Evolutionary conservation across 1,140 invertebrate species (phyloP).

Genomic region (Hylaeus anthracinus): DNA sequence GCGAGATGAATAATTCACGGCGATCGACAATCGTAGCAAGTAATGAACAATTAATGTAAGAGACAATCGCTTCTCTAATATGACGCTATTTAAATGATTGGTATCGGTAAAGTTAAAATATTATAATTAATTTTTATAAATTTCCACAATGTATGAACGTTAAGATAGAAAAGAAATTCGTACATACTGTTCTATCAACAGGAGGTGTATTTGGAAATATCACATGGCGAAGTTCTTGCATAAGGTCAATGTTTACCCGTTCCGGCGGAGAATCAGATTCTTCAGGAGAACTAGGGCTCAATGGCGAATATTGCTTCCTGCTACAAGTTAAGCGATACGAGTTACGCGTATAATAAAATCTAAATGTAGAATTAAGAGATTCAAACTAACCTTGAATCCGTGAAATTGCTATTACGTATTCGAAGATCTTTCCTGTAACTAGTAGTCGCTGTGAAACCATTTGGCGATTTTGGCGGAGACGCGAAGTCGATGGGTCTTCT

Average conservation of each 20-base stretch:
- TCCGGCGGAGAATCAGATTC: constrained; percentile 77
- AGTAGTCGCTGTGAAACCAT: constrained; percentile 76
- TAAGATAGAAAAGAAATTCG: constrained; percentile 24
- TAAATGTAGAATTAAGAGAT: constrained; percentile 48
- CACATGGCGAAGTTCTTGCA: constrained; percentile 85
- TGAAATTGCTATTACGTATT: constrained; percentile 75
- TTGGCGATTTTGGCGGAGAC: constrained; percentile 76
- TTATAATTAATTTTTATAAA: not conserved
- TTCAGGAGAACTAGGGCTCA: constrained; percentile 81
- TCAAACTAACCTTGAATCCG: constrained; percentile 76
- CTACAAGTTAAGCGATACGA: constrained; percentile 65
- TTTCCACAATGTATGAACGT: not conserved
- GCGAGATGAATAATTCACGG: no score
- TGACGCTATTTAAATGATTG: not conserved
- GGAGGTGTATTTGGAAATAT: constrained; percentile 81
- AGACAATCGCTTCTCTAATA: no score
- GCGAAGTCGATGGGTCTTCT: constrained; percentile 78
- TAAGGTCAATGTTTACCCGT: constrained; percentile 83
- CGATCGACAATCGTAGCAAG: no score
- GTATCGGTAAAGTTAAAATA: not conserved
- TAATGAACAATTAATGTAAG: no score
- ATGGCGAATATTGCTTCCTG: constrained; percentile 80
- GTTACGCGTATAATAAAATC: not conserved
- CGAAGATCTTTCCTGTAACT: constrained; percentile 81
- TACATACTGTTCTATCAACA: constrained; percentile 82